Evolutionary conservation across 2,797 vertebrate species (phyloP).

Genomic region (Myotis myotis): DNA sequence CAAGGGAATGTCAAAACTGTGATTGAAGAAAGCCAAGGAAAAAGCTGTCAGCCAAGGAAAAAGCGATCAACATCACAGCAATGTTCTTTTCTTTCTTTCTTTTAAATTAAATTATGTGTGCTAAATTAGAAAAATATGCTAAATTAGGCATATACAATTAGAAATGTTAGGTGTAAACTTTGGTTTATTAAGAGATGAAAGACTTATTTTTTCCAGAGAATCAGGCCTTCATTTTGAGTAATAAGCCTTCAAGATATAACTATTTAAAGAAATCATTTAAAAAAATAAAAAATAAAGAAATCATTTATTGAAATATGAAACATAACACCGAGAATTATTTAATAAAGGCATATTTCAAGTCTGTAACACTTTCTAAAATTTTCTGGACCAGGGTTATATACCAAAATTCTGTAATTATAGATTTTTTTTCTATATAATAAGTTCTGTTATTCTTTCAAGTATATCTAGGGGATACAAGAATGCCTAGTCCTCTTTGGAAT

Average conservation of each 20-base stretch:
- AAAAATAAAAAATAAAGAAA: background rate
- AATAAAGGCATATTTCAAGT: background rate
- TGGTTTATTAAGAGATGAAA: background rate
- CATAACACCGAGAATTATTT: background rate
- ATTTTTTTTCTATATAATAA: background rate
- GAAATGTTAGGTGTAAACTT: background rate
- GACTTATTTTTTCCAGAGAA: background rate
- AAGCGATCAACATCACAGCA: background rate
- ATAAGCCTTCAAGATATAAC: background rate
- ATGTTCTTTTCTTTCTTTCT: background rate
- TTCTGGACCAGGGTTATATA: background rate
- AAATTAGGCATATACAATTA: background rate
- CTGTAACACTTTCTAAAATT: background rate
- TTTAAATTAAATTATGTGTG: background rate
- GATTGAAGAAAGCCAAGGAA: constrained; percentile 11
- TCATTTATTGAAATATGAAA: background rate
- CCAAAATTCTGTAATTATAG: background rate
- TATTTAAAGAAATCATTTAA: background rate
- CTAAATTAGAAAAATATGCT: background rate
- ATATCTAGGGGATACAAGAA: background rate
- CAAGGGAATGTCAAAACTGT: constrained; percentile 46
- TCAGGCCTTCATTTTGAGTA: background rate
- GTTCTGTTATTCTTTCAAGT: background rate
- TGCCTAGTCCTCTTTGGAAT: background rate
- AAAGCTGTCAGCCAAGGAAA: background rate